Percentiles rank a stretch among this genome's conserved stretches.
These are phyloP conservation scores for Eueremaeus valkanovi DNA, from an alignment of 2,888 invertebrate genomes.

Conservation along the genomic window DNA sequence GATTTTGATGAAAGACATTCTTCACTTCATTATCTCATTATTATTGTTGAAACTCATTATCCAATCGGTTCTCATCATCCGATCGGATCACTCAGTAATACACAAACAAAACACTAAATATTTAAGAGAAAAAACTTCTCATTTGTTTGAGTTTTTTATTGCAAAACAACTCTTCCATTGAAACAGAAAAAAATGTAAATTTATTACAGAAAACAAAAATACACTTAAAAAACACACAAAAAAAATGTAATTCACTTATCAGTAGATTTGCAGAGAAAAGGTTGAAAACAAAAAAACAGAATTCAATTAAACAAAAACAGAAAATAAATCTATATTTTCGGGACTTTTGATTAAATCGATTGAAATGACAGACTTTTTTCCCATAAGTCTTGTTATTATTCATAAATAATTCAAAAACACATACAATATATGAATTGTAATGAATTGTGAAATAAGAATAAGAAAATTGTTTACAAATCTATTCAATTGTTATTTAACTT, in stretches of 20 bases:
- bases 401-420: neutral
- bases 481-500: neutral
- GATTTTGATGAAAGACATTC: no score
- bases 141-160: no score
- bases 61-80: neutral
- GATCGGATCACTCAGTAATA: no score
- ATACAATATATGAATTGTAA: neutral
- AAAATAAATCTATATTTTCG: constrained; percentile 8
- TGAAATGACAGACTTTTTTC: neutral
- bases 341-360: neutral
- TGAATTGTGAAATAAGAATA: neutral
- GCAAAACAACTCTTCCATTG: no score
- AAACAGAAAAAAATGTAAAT: no score
- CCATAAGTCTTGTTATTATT: constrained; percentile 13
- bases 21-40: constrained; percentile 15
- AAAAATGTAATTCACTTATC: no score
- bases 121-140: no score
- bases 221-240: no score
- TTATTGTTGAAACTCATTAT: neutral
- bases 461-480: no score
- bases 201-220: no score
- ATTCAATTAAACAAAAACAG: neutral
- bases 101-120: no score
- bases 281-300: neutral
- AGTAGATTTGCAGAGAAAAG: neutral